phyloP scores from a whole-genome alignment of 2,888 invertebrate genomes.

The Drosophila niveifrons region DNA sequence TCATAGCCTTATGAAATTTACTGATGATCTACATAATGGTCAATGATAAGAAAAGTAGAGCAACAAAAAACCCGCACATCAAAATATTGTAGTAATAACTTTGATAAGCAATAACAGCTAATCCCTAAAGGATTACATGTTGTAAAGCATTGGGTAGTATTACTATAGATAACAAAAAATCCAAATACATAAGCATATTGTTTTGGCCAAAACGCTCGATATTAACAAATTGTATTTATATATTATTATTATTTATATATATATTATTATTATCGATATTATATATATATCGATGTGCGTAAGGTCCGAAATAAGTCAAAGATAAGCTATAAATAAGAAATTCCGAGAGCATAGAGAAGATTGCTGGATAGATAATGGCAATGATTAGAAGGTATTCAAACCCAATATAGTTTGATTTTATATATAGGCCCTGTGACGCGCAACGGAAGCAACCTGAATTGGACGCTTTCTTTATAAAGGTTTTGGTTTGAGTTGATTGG shows the following conservation, averaged over 20 bases:
- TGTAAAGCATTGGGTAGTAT: not conserved
- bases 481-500: conserved; percentile 8
- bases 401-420: not conserved
- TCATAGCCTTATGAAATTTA: no score
- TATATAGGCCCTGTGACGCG: not conserved
- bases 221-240: not conserved
- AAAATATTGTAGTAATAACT: not conserved
- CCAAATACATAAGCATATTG: not conserved
- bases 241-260: no score
- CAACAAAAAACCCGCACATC: not conserved
- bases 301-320: not conserved
- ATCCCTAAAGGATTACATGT: not conserved
- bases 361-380: not conserved
- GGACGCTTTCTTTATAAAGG: not conserved
- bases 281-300: not conserved
- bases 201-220: not conserved
- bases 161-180: conserved; percentile 1
- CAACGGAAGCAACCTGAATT: not conserved
- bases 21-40: no score
- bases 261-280: no score
- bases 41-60: not conserved
- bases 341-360: not conserved
- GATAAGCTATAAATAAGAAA: not conserved
- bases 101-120: not conserved
- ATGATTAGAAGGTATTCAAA: conserved; percentile 9